phyloP scores from a whole-genome alignment of 2,113 vertebrate genomes.

The Psophia crepitans region DNA sequence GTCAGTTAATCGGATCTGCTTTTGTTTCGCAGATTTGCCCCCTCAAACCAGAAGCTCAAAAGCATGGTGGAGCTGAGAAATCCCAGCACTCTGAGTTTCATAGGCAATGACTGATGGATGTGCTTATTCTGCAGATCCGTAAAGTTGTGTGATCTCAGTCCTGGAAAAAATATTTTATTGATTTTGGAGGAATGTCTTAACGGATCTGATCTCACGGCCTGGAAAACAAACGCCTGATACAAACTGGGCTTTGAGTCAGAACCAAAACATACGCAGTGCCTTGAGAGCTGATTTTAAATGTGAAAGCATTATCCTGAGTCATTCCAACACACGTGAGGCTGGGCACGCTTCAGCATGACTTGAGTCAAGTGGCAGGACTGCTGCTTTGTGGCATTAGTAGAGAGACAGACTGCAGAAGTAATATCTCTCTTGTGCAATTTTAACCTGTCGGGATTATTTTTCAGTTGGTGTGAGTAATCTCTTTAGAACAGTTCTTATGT shows the following conservation, averaged over 20 bases:
- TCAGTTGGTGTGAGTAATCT: not conserved
- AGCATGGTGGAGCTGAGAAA: not conserved
- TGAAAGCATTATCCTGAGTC: not conserved
- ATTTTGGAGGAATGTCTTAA: not conserved
- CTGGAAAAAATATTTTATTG: not conserved
- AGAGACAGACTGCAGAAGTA: not conserved
- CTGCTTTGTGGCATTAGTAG: not conserved
- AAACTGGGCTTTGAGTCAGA: not conserved
- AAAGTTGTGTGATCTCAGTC: not conserved
- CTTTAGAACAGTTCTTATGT: too few species aligned
- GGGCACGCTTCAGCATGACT: not conserved
- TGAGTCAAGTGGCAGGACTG: not conserved
- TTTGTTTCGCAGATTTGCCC: not conserved
- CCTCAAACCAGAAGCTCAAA: not conserved
- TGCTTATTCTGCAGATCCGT: not conserved
- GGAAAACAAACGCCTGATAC: not conserved
- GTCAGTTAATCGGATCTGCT: not conserved
- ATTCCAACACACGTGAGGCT: not conserved
- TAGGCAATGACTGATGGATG: not conserved
- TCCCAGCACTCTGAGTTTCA: not conserved
- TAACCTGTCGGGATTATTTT: not conserved
- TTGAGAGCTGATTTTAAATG: not conserved
- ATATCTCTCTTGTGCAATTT: not conserved
- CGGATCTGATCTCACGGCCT: not conserved
- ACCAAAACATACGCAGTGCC: not conserved